A percentile compares a stretch with the other conserved stretches of the same genome.
Conservation (phyloP, 2,113 vertebrate genomes). For the Paraplagusia blochii region DNA sequence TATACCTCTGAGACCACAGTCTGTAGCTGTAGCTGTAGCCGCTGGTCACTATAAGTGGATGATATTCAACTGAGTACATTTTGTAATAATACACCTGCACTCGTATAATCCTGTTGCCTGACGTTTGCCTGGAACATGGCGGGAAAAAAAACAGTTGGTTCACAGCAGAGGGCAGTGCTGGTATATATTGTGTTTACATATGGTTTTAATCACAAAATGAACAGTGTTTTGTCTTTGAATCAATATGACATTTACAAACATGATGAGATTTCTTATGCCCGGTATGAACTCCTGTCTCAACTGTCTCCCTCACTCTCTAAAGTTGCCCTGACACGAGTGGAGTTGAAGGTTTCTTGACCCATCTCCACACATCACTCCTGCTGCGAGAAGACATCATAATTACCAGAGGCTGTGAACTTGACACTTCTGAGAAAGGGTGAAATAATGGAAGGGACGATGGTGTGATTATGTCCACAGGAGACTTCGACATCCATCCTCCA, state of each 20-base stretch:
- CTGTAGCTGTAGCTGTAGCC: too few relatives aligned
- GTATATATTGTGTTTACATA: too few relatives aligned
- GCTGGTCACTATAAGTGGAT: too few relatives aligned
- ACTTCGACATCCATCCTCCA: conserved; percentile 35
- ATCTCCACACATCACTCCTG: conserved; percentile 17
- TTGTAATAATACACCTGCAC: too few relatives aligned
- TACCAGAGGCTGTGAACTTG: conserved; percentile 54
- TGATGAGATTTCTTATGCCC: conserved; percentile 14
- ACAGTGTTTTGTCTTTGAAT: too few relatives aligned
- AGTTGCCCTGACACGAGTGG: conserved; percentile 10
- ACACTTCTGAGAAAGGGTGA: conserved; percentile 56
- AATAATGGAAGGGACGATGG: conserved; percentile 50
- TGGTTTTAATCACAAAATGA: too few relatives aligned
- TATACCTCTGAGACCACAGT: too few relatives aligned
- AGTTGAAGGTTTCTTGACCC: conserved; percentile 30
- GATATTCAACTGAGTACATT: too few relatives aligned
- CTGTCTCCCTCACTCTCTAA: background rate
- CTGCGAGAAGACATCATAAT: conserved; percentile 46
- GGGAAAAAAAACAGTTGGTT: too few relatives aligned
- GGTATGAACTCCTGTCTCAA: background rate
- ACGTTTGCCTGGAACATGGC: too few relatives aligned
- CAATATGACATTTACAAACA: background rate
- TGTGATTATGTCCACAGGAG: conserved; percentile 27
- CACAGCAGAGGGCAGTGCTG: too few relatives aligned
- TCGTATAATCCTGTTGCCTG: too few relatives aligned